Conservation (phyloP, 1,140 invertebrate species). For the Pomphorhynchus laevis region DNA sequence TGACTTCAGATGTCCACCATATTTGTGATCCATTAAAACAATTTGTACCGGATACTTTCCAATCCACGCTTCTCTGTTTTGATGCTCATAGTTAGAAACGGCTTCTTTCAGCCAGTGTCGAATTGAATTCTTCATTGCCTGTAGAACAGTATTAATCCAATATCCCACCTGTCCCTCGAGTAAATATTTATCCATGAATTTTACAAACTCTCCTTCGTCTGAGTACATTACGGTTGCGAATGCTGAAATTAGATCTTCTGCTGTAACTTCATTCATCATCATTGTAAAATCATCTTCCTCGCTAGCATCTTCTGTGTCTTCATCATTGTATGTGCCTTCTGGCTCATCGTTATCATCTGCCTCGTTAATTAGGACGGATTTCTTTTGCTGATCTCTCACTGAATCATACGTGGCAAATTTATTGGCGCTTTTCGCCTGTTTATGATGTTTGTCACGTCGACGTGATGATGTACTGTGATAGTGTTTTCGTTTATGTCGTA, state of each 20-base stretch:
- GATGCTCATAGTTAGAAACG: background rate
- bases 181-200: background rate
- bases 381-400: too few species aligned
- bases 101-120: background rate
- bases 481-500: too few species aligned
- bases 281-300: constrained; percentile 20
- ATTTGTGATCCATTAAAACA: background rate
- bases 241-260: background rate
- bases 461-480: too few species aligned
- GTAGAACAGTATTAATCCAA: background rate
- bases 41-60: background rate
- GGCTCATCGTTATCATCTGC: too few species aligned
- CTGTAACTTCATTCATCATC: background rate
- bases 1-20: background rate
- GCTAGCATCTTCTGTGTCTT: too few species aligned
- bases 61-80: background rate
- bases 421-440: too few species aligned
- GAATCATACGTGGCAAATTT: too few species aligned
- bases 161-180: background rate
- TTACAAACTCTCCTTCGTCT: background rate
- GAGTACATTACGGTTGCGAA: background rate
- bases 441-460: too few species aligned
- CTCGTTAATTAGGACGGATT: too few species aligned
- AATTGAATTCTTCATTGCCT: background rate
- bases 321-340: too few species aligned